Percentiles rank a stretch among this genome's conserved stretches.
Evolutionary conservation across 2,113 vertebrate genomes (phyloP).

Genomic region (Pelobates fuscus): DNA sequence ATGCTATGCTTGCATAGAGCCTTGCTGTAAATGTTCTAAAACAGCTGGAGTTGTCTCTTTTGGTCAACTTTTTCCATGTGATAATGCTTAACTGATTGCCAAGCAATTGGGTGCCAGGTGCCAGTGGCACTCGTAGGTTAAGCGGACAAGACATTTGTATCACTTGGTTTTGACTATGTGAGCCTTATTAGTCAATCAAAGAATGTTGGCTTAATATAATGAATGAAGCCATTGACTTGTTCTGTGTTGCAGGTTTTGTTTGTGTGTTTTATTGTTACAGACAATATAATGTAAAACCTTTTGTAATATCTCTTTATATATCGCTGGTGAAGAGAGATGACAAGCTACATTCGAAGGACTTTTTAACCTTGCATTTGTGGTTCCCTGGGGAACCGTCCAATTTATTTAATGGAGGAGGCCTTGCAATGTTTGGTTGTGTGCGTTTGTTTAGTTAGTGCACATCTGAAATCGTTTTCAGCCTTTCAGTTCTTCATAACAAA

Average conservation of each 20-base stretch:
- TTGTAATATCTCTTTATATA: neutral
- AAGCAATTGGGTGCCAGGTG: too few relatives aligned
- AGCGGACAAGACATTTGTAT: too few relatives aligned
- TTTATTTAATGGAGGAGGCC: neutral
- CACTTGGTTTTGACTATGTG: too few relatives aligned
- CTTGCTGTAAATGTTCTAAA: too few relatives aligned
- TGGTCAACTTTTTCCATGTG: too few relatives aligned
- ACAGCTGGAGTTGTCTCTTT: too few relatives aligned
- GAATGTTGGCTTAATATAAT: too few relatives aligned
- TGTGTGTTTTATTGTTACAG: neutral
- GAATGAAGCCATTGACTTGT: neutral
- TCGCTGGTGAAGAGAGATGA: neutral
- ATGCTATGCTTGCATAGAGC: too few relatives aligned
- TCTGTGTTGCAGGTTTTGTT: neutral
- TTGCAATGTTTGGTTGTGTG: neutral
- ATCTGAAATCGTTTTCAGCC: slow-evolving; percentile 28
- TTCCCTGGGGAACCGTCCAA: neutral
- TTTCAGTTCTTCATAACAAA: neutral
- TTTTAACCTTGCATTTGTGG: neutral
- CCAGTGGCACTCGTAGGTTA: too few relatives aligned
- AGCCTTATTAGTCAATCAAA: too few relatives aligned
- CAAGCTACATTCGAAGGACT: neutral
- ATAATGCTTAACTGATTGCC: too few relatives aligned
- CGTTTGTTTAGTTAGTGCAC: slow-evolving; percentile 22
- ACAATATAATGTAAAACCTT: neutral